Base-by-base conservation (phyloP, 64 coral and sea anemone species). In the Porites lutea region DNA sequence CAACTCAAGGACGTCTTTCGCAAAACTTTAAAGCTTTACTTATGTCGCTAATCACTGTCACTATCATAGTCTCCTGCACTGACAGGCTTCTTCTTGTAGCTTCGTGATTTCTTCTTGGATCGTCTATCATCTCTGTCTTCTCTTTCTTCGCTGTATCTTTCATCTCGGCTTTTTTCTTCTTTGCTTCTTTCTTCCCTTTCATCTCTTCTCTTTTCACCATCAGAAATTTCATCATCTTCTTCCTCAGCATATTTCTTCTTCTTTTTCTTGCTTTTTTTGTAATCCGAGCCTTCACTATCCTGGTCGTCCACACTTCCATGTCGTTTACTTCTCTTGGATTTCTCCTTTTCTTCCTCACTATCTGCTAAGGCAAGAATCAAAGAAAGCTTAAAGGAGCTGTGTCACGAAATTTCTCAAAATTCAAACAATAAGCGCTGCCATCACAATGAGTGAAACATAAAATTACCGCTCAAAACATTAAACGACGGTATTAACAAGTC, bases 21-120 rank as follows among this genome's bases (percentile, higher is more conserved):
- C 58, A 7, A 59, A 0, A 7, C 62, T 19, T 14, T 3, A 15
- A 65, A 65, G 66, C 51, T 76, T 5, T 1, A 18, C 13, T 51
- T 5, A 48, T 48, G 14, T 7, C 20, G 3, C 88, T 50, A 98
- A 72, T 99, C 87, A 86, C 94, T 99, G 69, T 93, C 91, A 58
- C 90, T 96, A 14, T 96, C 92, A 52, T 96, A 99, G 49, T 99
- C 94, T 2, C 74, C 94, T 18, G 97, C 97, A 82, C 94, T 96
- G 21, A 99, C 92, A 12, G 97, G 94, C 52, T 99, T 99, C 78
- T 96, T 99, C 79, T 99, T 99, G 73, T 99, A 99, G 22, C 94
- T 93, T 37, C 97, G 83, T 53, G 83, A 91, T 72, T 95, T 99
- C n/a, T 99, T 95, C 89, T 91, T 95, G 4, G 66, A 65, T 67